phyloP scores from a whole-genome alignment of 2,888 invertebrate genomes.

The Xiphydria camelus region DNA sequence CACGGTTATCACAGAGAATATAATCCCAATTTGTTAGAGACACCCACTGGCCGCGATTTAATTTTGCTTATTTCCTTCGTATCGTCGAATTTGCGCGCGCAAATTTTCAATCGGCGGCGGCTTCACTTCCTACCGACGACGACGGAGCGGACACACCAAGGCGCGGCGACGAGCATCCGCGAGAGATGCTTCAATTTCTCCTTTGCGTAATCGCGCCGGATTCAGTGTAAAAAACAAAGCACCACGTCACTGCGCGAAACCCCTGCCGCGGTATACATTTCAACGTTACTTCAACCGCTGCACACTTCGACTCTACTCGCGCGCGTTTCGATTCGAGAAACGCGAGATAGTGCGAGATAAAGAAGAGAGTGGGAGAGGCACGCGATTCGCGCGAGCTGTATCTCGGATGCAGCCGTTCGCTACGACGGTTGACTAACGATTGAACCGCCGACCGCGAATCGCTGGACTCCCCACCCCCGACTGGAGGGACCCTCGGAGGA shows the following conservation, averaged over 20 bases:
- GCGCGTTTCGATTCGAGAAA: background rate
- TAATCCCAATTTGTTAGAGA: constrained; percentile 25
- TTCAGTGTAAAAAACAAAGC: constrained; percentile 28
- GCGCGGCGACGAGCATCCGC: too few species aligned
- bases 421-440: constrained; percentile 45
- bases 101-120: background rate
- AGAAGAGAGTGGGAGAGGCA: constrained; percentile 21
- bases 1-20: constrained; percentile 11
- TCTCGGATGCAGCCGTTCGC: constrained; percentile 36
- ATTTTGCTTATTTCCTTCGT: too few species aligned
- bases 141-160: too few species aligned
- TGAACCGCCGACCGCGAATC: constrained; percentile 32
- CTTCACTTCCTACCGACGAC: background rate
- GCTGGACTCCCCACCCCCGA: constrained; percentile 16
- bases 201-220: too few species aligned
- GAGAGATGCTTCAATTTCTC: too few species aligned
- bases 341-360: background rate
- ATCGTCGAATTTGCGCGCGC: background rate
- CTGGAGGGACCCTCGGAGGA: constrained; percentile 15
- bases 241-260: constrained; percentile 37
- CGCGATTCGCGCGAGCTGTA: constrained; percentile 32
- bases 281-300: too few species aligned
- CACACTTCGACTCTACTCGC: constrained; percentile 6
- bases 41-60: too few species aligned
- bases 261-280: constrained; percentile 18